These are phyloP conservation scores for Alaudala cheleensis DNA, from an alignment of 2,113 vertebrate genomes.

Conservation along the genomic window DNA sequence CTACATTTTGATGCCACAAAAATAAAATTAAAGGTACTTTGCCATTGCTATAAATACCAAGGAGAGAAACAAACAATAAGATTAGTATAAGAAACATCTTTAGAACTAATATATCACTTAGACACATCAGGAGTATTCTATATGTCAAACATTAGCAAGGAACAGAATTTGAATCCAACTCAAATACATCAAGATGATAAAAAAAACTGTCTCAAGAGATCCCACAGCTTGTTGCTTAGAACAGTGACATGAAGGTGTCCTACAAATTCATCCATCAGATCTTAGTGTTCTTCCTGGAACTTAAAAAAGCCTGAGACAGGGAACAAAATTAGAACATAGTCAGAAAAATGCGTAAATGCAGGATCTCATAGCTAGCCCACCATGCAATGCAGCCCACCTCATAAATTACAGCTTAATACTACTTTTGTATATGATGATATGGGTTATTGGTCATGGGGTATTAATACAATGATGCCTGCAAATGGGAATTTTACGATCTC, in stretches of 20 bases:
- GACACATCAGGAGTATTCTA: background rate
- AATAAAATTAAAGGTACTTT: constrained; percentile 16
- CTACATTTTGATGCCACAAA: background rate
- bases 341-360: background rate
- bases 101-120: background rate
- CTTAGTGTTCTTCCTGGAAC: background rate
- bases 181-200: background rate
- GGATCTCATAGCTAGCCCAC: background rate
- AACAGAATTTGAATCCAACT: background rate
- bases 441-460: constrained; percentile 34
- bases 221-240: background rate
- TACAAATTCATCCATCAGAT: background rate
- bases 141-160: background rate
- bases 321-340: background rate
- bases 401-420: constrained; percentile 30
- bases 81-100: background rate
- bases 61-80: background rate
- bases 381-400: background rate
- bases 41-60: background rate
- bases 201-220: background rate
- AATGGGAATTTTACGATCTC: constrained; percentile 41
- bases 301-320: background rate
- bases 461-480: constrained; percentile 33
- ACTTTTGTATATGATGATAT: background rate
- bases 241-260: background rate